Evolutionary conservation across 1,140 invertebrate genomes (phyloP).

Genomic region (Sminthurinus signatus): DNA sequence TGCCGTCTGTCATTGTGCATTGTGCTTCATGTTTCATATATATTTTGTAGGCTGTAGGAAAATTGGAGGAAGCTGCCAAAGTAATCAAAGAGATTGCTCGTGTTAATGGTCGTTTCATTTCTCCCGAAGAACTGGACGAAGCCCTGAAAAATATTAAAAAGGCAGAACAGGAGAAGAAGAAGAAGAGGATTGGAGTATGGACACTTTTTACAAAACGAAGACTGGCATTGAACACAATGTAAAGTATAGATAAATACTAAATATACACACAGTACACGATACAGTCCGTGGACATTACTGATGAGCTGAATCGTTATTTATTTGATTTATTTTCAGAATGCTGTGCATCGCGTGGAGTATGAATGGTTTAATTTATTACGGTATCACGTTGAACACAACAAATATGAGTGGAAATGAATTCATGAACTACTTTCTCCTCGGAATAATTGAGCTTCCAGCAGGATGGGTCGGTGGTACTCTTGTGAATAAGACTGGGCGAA

Average conservation of each 20-base stretch:
- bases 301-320: conserved; percentile 8
- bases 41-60: no score
- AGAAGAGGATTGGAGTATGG: not conserved
- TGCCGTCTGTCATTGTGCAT: no score
- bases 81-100: conserved; percentile 42
- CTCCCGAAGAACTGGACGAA: not conserved
- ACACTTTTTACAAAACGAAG: not conserved
- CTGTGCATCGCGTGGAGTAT: conserved; percentile 48
- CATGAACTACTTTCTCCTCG: conserved; percentile 59
- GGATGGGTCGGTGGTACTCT: conserved; percentile 45
- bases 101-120: conserved; percentile 17
- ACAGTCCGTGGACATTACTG: no score
- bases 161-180: no score
- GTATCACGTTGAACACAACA: conserved; percentile 55
- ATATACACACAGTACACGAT: no score
- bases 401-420: conserved; percentile 61
- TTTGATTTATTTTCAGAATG: conserved; percentile 28
- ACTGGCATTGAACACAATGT: no score
- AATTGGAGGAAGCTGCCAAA: conserved; percentile 49
- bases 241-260: no score
- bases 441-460: conserved; percentile 55
- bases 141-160: no score
- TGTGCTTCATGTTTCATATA: no score
- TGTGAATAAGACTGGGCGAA: conserved; percentile 50
- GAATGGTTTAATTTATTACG: conserved; percentile 55